phyloP scores from a whole-genome alignment of 2,797 vertebrate species.

The Amblyraja radiata region DNA sequence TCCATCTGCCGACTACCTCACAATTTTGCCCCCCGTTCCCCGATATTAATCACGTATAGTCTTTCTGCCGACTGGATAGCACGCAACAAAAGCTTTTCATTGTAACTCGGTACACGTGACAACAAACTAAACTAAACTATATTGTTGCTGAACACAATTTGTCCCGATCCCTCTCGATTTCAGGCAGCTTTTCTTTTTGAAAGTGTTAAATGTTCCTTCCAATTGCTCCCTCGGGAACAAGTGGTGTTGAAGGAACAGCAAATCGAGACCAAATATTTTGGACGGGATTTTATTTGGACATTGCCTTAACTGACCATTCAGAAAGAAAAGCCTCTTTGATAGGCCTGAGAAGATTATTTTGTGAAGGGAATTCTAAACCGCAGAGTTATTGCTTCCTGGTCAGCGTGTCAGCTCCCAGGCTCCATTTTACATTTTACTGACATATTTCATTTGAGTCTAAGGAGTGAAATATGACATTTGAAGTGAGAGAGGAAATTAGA shows the following conservation, averaged over 20 bases:
- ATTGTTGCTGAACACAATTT: background rate
- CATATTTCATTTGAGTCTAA: conserved; percentile 41
- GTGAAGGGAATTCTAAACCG: conserved; percentile 18
- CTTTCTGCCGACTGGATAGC: too few relatives aligned
- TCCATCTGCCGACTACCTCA: too few relatives aligned
- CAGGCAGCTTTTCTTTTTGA: background rate
- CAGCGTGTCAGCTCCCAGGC: background rate
- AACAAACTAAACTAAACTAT: too few relatives aligned
- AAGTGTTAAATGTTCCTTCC: background rate
- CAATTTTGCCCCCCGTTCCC: background rate
- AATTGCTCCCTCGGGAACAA: background rate
- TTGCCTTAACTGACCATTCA: background rate
- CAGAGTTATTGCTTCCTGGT: conserved; percentile 33
- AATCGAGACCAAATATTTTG: background rate
- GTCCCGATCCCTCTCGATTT: background rate
- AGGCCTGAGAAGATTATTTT: background rate
- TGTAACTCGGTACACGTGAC: too few relatives aligned
- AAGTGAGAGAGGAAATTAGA: conserved; percentile 56
- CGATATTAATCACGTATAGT: background rate
- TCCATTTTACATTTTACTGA: conserved; percentile 27
- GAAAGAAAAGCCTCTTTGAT: background rate
- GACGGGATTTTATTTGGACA: background rate
- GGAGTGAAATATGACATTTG: conserved; percentile 63
- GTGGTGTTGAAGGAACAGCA: background rate
- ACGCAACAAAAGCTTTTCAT: too few relatives aligned